Percentiles rank a stretch among this genome's conserved stretches.
Conservation (phyloP, 92 coral and sea anemone species). For the Porites lobata region DNA sequence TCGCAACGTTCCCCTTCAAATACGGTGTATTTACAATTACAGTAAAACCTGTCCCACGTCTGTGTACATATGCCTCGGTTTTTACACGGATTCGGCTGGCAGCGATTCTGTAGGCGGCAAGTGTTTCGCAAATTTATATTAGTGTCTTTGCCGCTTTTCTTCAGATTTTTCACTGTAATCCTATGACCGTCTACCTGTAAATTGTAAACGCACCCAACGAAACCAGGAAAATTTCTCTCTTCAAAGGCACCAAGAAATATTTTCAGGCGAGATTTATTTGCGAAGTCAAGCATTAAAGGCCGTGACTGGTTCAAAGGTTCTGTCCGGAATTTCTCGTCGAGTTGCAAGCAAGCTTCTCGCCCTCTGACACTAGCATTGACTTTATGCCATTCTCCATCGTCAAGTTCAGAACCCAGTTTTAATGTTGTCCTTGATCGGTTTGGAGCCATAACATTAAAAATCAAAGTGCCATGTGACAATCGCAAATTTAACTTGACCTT, state of each 20-base stretch:
- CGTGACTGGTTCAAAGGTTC: slow-evolving; percentile 59
- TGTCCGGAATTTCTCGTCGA: slow-evolving; percentile 57
- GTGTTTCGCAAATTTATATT: slow-evolving; percentile 36
- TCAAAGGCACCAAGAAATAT: slow-evolving; percentile 71
- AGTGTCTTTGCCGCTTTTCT: slow-evolving; percentile 29
- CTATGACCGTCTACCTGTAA: slow-evolving; percentile 77
- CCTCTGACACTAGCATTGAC: slow-evolving; percentile 73
- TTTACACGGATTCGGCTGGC: slow-evolving; percentile 83
- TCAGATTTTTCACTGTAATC: slow-evolving; percentile 55
- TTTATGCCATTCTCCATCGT: slow-evolving; percentile 96
- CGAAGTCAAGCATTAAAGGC: slow-evolving; percentile 65
- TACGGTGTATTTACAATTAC: slow-evolving; percentile 70
- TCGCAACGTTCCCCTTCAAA: slow-evolving; percentile 83
- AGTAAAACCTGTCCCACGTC: slow-evolving; percentile 60
- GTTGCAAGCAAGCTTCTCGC: slow-evolving; percentile 40
- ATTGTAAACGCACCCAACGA: slow-evolving; percentile 89
- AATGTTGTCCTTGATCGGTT: slow-evolving; percentile 64
- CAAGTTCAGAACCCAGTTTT: slow-evolving; percentile 69
- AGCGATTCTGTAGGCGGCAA: slow-evolving; percentile 66
- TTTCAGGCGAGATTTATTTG: slow-evolving; percentile 78
- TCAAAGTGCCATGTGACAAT: slow-evolving; percentile 70
- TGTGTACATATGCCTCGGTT: slow-evolving; percentile 76
- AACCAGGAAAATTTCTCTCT: slow-evolving; percentile 58
- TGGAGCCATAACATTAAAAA: slow-evolving; percentile 76
- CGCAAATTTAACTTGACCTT: slow-evolving; percentile 74